Evolutionary conservation across 1,140 invertebrate genomes (phyloP), one percentile per base, ranked within the genome.

Genomic region (Augochlora pura): DNA sequence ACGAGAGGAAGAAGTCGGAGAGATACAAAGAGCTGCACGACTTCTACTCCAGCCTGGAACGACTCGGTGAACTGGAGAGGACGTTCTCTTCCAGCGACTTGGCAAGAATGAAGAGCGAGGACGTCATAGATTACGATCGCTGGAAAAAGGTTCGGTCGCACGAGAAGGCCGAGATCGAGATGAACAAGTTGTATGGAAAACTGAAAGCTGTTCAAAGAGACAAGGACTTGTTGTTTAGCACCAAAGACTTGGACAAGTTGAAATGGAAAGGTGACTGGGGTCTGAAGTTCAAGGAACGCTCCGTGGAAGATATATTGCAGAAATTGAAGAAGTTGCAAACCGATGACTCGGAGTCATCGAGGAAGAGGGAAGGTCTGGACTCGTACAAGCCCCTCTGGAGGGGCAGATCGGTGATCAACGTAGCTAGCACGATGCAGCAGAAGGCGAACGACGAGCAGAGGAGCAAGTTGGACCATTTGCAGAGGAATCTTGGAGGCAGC

Each of bases 1-100:
- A 97, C 89, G 95, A 95, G 0, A 95, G 95, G 84, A 94, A 94
- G 62, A 96, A 95, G 88, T 97, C 96, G 1, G 95, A 96, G 75
- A 95, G 96, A 67, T 99, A 99, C 91, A 95, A 96, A 77, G 97
- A 98, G 78, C 93, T 99, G 9, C 96, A 97, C 89, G 95, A 96
- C 63, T 97, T 98, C 90, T 99, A 98, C 90, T 94, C 95, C 42
- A 97, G 96, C 82, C 93, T 99, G 54, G 98, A 98, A 91, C 95
- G 97, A 88, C 95, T 98, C 64, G 96, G 95, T 0, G 94, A 97
- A 81, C 93, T 99, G 49, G 97, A 98, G 92, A 95, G 95, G 83
- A 95, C 95, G 14, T 96, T 96, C 4, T 96, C 95, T 1, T 94
- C 93, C 4, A 94, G 93, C 76, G 96, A 97, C 86, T 92, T 97